Evolutionary conservation across 1,140 invertebrate species (phyloP), one percentile per base, ranked within the genome.

Genomic region (Bombus difficillimus): DNA sequence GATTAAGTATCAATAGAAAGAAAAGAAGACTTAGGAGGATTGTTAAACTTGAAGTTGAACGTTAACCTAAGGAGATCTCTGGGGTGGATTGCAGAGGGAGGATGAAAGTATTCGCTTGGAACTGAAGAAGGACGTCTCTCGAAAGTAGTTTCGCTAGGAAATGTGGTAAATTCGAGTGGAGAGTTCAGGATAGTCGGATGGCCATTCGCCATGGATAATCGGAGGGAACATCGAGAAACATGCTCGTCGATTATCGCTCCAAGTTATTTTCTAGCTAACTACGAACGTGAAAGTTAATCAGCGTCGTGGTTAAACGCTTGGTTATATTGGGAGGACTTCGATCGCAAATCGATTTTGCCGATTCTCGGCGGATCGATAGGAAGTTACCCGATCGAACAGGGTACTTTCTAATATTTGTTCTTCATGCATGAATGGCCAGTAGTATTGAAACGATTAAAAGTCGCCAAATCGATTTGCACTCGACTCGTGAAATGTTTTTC

Each of bases 281-380:
- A 37, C n/a, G 59, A 81, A 41, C 69, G 83, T 85, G 83, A 85
- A 85, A 85, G 83, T 81, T 74, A 85, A 85, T 85, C 78, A 85
- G n/a, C 82, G 64, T 3, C n/a, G 73, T 10, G 66, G 39, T 28
- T 41, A 71, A 47, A 66, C 71, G 53, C 34, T 34, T 43, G 34
- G 81, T 43, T 47, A 53, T 43, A 72, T 57, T 34, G 64, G 43
- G 47, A 37, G 39, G 64, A 25, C 22, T 12, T 59, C 39, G 32
- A 83, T 69, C 66, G 66, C 10, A n/a, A 66, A 79, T 59, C 75
- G 64, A 84, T 79, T 41, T 32, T 57, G 64, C 62, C 59, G 57
- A 82, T 82, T 82, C 80, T 47, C 32, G 41, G n/a, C 25, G 12
- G 12, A 69, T 57, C n/a, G 47, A 81, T 47, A 13, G 37, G 53